Base-by-base conservation (phyloP, 2,888 invertebrate genomes). In the Colostygia pectinataria region DNA sequence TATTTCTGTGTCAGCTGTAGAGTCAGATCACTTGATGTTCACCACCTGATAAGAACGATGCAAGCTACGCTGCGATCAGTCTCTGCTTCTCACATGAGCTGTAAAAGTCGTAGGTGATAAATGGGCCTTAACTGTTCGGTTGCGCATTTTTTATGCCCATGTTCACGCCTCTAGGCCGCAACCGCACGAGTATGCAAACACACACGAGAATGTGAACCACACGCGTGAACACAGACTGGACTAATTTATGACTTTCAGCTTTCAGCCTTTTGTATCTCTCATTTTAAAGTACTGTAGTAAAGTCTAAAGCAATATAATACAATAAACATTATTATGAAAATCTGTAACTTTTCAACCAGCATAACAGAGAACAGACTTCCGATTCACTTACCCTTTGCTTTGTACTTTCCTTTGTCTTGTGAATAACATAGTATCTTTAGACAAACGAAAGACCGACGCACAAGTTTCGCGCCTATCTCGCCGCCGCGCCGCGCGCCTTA, bases 121-220 rank as follows among this genome's bases (percentile, higher is more conserved):
- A 53, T 27, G 37, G 36, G 28, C 13, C 34, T 13, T 6, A 27
- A 14, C 39, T 12, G 34, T 37, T 40, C 29, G 37, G 45, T 38
- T 34, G 29, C 47, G 36, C 43, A 44, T 53, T 57, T 38, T 54
- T 58, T 52, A 58, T 48, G 20, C 31, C 32, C 37, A 29, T 45
- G 29, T 34, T 34, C 27, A 31, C 49, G 46, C 39, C 46, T 45
- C 38, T 24, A 24, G 8, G 9, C 29, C 41, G 15, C 41, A 32
- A 42, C 45, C 37, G 24, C 28, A 32, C 18, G 20, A 4, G 20
- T 20, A 5, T 20, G 20, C 6, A 20, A 20, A 20, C 20, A 20
- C 20, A 18, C n/a, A n/a, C n/a, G n/a, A n/a, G n/a, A n/a, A n/a
- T n/a, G n/a, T n/a, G n/a, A n/a, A n/a, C 2, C n/a, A n/a, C 8